Conservation (phyloP, 2,888 invertebrate species). For the Dynastes maya region DNA sequence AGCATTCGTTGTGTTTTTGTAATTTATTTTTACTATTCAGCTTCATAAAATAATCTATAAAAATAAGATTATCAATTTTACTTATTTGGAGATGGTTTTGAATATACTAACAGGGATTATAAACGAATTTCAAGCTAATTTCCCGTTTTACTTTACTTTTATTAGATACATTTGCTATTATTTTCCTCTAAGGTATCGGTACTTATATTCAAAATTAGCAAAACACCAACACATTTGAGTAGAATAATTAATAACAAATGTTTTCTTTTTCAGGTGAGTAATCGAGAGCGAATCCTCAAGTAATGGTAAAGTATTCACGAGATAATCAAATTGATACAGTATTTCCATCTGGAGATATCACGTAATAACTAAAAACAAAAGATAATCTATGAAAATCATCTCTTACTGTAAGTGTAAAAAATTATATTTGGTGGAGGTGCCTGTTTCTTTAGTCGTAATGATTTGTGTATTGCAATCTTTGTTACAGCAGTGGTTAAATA, state of each 20-base stretch:
- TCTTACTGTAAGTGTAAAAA: background rate
- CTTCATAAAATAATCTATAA: no score
- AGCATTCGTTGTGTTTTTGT: no score
- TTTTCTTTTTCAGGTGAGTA: slow-evolving; percentile 22
- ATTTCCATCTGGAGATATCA: background rate
- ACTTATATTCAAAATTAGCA: background rate
- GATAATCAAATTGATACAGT: background rate
- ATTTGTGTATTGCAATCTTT: background rate
- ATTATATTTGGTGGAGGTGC: slow-evolving; percentile 7
- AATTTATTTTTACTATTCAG: no score
- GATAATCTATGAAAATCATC: background rate
- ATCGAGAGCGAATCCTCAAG: background rate
- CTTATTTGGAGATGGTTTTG: no score
- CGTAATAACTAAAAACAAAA: background rate
- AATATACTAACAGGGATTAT: no score
- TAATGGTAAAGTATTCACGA: slow-evolving; percentile 4
- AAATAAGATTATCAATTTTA: no score
- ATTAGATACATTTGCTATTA: background rate
- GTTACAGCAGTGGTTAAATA: background rate
- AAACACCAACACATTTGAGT: background rate
- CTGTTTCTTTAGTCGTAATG: background rate
- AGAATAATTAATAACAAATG: background rate
- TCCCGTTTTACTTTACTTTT: background rate
- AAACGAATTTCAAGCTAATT: background rate
- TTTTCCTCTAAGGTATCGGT: background rate